Conservation (phyloP, 2,113 vertebrate species). For the Leptosomus discolor region DNA sequence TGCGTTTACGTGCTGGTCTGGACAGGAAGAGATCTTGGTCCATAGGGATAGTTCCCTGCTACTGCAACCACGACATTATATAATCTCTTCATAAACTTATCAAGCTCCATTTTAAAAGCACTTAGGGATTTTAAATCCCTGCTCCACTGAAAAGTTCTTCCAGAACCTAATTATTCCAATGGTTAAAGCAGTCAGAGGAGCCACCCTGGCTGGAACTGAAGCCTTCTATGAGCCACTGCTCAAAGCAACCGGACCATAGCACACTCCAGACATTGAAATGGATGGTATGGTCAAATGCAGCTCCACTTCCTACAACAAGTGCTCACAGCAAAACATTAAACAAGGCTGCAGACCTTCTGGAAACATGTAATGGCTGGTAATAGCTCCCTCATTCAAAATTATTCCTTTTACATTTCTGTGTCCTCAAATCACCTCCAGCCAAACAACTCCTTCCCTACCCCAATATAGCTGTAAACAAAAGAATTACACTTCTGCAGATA, state of each 20-base stretch:
- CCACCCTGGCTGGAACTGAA: background rate
- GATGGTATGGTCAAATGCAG: background rate
- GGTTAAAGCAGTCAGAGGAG: slow-evolving; percentile 1
- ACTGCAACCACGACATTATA: background rate
- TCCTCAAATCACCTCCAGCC: background rate
- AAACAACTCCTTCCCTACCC: background rate
- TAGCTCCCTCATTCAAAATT: background rate
- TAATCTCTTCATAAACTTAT: background rate
- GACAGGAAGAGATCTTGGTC: background rate
- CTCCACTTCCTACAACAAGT: background rate
- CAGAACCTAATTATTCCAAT: background rate
- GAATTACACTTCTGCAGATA: background rate
- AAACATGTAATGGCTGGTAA: background rate
- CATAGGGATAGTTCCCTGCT: background rate
- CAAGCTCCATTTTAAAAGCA: background rate
- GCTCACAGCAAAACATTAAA: background rate
- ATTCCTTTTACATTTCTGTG: background rate
- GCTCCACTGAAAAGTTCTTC: background rate
- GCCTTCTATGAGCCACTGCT: background rate
- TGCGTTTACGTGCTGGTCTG: background rate
- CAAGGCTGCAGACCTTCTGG: background rate
- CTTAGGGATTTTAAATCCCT: background rate
- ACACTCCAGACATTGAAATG: background rate
- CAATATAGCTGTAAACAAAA: background rate
- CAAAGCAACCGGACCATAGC: rapidly evolving